A percentile compares a stretch with the other conserved stretches of the same genome.
Conservation (phyloP, 2,113 vertebrate species). For the Seriola dumerili region DNA sequence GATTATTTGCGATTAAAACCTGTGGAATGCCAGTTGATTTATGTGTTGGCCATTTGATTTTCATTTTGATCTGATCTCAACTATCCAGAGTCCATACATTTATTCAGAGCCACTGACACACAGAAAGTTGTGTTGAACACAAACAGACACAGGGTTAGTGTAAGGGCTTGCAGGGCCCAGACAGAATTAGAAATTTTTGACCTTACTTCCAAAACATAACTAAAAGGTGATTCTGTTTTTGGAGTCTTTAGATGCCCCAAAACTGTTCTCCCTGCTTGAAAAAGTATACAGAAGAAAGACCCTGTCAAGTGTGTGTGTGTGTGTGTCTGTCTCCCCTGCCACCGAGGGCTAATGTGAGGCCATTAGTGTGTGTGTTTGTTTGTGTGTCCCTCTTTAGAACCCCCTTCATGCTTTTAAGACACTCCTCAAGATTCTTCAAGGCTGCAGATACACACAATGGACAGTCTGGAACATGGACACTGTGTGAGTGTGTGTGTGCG, state of each 20-base stretch:
- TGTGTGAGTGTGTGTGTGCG: constrained; percentile 34
- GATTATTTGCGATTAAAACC: constrained; percentile 2
- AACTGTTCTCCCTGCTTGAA: constrained; percentile 41
- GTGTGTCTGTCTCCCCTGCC: constrained; percentile 47
- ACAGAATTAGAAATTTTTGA: constrained; percentile 42
- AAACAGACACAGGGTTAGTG: neutral
- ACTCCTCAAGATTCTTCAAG: constrained; percentile 84
- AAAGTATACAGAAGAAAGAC: constrained; percentile 56
- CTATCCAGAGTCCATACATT: neutral
- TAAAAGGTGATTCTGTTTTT: constrained; percentile 20
- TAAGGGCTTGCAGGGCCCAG: neutral
- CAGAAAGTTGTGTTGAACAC: neutral
- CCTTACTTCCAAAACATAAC: constrained; percentile 33
- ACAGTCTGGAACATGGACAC: constrained; percentile 63
- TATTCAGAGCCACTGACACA: neutral
- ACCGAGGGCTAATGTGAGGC: constrained; percentile 72
- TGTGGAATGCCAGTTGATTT: neutral
- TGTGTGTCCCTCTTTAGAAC: constrained; percentile 72
- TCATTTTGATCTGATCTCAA: constrained; percentile 9
- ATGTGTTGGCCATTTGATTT: constrained; percentile 19
- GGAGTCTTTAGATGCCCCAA: constrained; percentile 22
- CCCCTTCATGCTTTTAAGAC: constrained; percentile 86
- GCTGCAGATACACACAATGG: constrained; percentile 80
- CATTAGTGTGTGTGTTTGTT: constrained; percentile 76
- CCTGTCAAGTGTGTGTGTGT: constrained; percentile 54